Percentiles rank a stretch among this genome's conserved stretches.
Evolutionary conservation across 2,797 vertebrate genomes (phyloP).

Genomic region (Pachyuromys duprasi): DNA sequence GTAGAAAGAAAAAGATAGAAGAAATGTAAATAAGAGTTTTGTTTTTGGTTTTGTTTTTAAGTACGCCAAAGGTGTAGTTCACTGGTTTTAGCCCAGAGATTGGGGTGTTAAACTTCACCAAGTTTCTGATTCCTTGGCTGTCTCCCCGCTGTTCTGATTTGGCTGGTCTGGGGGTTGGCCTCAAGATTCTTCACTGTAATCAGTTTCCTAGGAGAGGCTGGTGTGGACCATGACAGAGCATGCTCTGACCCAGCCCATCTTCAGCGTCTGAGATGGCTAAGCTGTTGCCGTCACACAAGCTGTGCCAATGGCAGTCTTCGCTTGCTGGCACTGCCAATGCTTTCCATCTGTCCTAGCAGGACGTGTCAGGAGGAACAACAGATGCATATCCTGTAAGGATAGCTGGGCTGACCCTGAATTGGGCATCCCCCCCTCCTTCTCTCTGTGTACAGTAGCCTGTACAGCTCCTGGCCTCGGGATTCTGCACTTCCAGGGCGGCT

Average conservation of each 20-base stretch:
- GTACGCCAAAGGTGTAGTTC: background rate
- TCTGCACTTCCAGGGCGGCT: background rate
- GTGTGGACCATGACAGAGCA: background rate
- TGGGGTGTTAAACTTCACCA: background rate
- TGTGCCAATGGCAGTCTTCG: background rate
- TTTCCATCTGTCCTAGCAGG: background rate
- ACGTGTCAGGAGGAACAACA: background rate
- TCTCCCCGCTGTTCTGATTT: background rate
- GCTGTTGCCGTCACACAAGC: background rate
- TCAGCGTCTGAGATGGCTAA: background rate
- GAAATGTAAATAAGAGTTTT: too few relatives aligned
- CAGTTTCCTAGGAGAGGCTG: background rate
- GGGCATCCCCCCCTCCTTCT: background rate
- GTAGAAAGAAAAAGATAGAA: too few relatives aligned
- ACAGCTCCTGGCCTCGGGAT: background rate
- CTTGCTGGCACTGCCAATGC: background rate
- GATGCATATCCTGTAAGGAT: background rate
- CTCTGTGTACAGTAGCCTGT: background rate
- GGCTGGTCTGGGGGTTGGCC: background rate
- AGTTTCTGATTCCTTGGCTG: background rate
- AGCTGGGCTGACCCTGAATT: background rate
- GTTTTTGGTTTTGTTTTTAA: too few relatives aligned
- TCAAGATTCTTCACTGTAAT: background rate
- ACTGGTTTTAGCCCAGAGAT: background rate
- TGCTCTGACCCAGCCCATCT: background rate